A percentile compares a stretch with the other conserved stretches of the same genome.
phyloP scores from a whole-genome alignment of 1,140 invertebrate genomes.

The Pseudomyrmex pallidus region DNA sequence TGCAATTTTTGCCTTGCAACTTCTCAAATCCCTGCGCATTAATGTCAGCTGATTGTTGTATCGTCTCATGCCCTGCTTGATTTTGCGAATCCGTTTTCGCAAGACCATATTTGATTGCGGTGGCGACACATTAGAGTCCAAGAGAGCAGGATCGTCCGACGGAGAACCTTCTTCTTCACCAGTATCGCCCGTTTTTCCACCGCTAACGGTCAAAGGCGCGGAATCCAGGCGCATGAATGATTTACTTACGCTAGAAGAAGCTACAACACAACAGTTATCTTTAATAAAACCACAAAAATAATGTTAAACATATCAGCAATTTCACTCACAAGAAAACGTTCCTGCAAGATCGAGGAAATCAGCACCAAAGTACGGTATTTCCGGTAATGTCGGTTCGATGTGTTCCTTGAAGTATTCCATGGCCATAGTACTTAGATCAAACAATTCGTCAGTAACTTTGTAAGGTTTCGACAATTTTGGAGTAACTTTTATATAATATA shows the following conservation, averaged over 20 bases:
- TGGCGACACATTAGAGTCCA: slow-evolving; percentile 87
- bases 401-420: slow-evolving; percentile 97
- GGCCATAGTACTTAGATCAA: slow-evolving; percentile 96
- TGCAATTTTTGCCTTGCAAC: slow-evolving; percentile 91
- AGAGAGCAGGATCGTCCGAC: slow-evolving; percentile 84
- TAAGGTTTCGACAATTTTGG: slow-evolving; percentile 92
- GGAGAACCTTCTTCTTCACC: slow-evolving; percentile 82
- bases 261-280: slow-evolving; percentile 77
- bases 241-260: slow-evolving; percentile 87
- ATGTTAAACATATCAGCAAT: not conserved
- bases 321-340: slow-evolving; percentile 88
- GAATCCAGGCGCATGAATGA: slow-evolving; percentile 88
- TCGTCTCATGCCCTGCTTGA: slow-evolving; percentile 95
- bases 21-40: slow-evolving; percentile 90
- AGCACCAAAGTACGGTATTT: slow-evolving; percentile 94
- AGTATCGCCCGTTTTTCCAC: slow-evolving; percentile 79
- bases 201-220: slow-evolving; percentile 84
- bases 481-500: slow-evolving; percentile 93
- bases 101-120: slow-evolving; percentile 94
- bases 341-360: slow-evolving; percentile 91
- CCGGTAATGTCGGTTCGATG: slow-evolving; percentile 93
- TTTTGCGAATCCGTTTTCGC: slow-evolving; percentile 93
- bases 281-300: not conserved
- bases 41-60: slow-evolving; percentile 92
- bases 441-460: slow-evolving; percentile 96